These are phyloP conservation scores for Parazoanthus atlanticus DNA, from an alignment of 92 coral and sea anemone genomes.

Conservation along the genomic window DNA sequence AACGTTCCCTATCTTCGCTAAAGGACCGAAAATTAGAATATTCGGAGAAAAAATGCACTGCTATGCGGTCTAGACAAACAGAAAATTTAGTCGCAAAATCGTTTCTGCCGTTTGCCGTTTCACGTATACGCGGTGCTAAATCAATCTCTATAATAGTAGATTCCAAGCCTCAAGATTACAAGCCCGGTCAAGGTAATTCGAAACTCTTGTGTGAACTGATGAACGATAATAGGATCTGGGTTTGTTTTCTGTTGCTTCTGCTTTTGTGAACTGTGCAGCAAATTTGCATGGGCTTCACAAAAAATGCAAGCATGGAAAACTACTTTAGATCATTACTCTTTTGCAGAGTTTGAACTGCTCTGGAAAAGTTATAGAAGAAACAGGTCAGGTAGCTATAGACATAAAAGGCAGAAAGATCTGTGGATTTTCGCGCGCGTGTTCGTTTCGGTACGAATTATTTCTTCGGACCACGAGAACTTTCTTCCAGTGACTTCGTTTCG, in stretches of 20 bases:
- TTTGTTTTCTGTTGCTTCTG: background rate
- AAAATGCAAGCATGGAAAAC: background rate
- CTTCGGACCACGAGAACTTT: background rate
- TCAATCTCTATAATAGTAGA: too few relatives aligned
- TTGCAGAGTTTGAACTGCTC: constrained; percentile 7
- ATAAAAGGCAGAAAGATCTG: constrained; percentile 1
- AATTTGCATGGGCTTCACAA: background rate
- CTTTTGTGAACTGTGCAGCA: background rate
- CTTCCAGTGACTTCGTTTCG: background rate
- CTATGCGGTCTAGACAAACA: too few relatives aligned
- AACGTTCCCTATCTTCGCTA: too few relatives aligned
- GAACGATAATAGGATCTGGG: background rate
- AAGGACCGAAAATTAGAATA: too few relatives aligned
- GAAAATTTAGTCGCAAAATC: too few relatives aligned
- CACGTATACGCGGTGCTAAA: too few relatives aligned
- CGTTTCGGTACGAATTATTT: background rate
- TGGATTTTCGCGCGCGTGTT: background rate
- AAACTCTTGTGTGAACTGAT: background rate
- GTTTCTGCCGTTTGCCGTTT: too few relatives aligned
- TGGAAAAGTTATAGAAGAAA: constrained; percentile 13
- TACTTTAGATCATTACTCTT: background rate
- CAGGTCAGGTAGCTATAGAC: background rate
- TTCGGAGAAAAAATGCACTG: too few relatives aligned
- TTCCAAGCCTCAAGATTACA: background rate
- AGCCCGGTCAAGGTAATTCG: background rate